These are phyloP conservation scores for Microtus montanus DNA, from an alignment of 2,113 vertebrate species.

Conservation along the genomic window DNA sequence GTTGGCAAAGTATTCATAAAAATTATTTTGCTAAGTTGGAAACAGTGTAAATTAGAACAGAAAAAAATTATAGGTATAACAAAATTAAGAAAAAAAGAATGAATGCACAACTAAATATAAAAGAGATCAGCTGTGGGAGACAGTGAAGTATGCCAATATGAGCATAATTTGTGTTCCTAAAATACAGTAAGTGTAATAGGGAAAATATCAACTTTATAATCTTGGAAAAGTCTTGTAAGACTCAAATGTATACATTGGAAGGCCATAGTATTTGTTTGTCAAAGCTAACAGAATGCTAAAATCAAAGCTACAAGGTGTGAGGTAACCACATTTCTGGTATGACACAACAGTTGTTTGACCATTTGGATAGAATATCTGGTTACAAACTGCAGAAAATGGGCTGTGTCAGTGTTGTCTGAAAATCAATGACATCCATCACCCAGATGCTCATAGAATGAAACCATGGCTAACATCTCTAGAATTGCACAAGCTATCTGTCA, in stretches of 20 bases:
- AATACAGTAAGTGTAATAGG: constrained; percentile 19
- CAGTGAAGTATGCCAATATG: constrained; percentile 40
- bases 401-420: background rate
- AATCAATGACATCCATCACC: background rate
- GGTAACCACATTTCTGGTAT: background rate
- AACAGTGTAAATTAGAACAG: constrained; percentile 34
- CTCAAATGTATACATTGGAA: background rate
- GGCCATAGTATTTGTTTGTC: background rate
- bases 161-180: constrained; percentile 52
- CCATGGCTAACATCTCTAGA: background rate
- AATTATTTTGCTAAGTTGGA: constrained; percentile 5
- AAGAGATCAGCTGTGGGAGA: background rate
- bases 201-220: constrained; percentile 49
- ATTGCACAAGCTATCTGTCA: background rate
- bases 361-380: constrained; percentile 1
- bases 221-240: constrained; percentile 52
- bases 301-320: background rate
- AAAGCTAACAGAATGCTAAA: constrained; percentile 46
- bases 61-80: background rate
- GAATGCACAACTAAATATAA: constrained; percentile 38
- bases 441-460: background rate
- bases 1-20: background rate
- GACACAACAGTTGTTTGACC: constrained; percentile 17
- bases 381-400: background rate
- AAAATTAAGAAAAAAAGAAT: constrained; percentile 31